Percentiles rank a stretch among this genome's conserved stretches.
phyloP scores from a whole-genome alignment of 2,888 invertebrate species.

The Calliphora vomitoria region DNA sequence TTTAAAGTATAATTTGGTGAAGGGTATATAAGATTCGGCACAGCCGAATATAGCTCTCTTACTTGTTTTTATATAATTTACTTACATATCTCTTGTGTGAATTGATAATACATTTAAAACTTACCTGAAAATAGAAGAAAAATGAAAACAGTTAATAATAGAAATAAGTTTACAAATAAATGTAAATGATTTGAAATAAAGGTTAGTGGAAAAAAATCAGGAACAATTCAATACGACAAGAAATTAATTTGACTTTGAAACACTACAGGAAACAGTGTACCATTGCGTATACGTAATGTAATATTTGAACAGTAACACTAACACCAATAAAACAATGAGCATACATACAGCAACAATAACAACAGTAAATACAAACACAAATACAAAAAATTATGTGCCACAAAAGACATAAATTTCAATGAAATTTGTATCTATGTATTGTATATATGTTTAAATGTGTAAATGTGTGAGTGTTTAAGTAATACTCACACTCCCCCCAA shows the following conservation, averaged over 20 bases:
- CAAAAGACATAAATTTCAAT: constrained; percentile 67
- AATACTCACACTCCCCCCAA: neutral
- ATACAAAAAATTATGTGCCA: constrained; percentile 41
- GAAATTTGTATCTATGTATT: constrained; percentile 27
- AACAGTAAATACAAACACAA: constrained; percentile 26
- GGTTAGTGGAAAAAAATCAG: no score
- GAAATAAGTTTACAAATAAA: neutral
- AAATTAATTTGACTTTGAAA: neutral
- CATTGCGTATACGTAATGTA: constrained; percentile 35
- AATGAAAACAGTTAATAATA: neutral
- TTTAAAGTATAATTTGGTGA: no score
- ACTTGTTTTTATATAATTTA: no score
- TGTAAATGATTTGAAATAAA: neutral
- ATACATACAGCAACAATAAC: constrained; percentile 17
- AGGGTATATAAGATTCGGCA: no score
- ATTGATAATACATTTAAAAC: neutral
- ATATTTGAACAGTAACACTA: constrained; percentile 4
- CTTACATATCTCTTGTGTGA: no score
- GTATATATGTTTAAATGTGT: neutral
- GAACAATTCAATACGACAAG: no score
- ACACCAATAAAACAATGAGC: constrained; percentile 5
- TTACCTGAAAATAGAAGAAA: neutral
- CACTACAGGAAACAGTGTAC: constrained; percentile 24
- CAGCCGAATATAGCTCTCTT: no score
- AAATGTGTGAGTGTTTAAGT: constrained; percentile 18